Conservation (phyloP, 2,888 invertebrate species). For the Peribatodes rhomboidaria region DNA sequence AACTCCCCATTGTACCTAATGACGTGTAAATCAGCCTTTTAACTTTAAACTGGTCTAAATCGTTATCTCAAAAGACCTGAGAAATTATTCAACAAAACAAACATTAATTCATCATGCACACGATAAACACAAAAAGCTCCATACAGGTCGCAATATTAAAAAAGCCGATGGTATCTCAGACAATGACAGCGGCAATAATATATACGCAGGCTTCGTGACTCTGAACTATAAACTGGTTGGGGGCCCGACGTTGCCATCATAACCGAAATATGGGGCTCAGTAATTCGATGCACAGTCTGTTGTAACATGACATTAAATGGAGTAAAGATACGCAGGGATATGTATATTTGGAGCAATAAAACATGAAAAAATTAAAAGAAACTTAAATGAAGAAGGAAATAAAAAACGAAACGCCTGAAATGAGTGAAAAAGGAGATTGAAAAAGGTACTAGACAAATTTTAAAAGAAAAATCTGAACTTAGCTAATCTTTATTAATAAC, state of each 20-base stretch:
- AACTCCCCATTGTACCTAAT: no score
- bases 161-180: conserved; percentile 37
- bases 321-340: not conserved
- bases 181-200: conserved; percentile 41
- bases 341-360: conserved; percentile 1
- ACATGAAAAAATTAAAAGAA: not conserved
- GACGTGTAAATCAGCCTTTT: no score
- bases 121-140: conserved; percentile 21
- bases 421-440: not conserved
- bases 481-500: no score
- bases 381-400: not conserved
- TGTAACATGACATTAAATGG: conserved; percentile 8
- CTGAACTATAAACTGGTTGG: conserved; percentile 40
- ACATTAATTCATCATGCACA: conserved; percentile 19
- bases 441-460: no score
- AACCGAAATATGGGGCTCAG: conserved; percentile 23
- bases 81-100: conserved; percentile 21
- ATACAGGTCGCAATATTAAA: conserved; percentile 21
- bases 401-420: not conserved
- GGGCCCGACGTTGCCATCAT: conserved; percentile 16
- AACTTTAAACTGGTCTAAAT: no score
- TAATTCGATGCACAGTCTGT: conserved; percentile 12
- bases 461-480: no score
- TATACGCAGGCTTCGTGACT: conserved; percentile 43
- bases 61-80: no score